Percentiles rank a stretch among this genome's conserved stretches.
phyloP scores from a whole-genome alignment of 2,797 vertebrate species.

The Staurois parvus region DNA sequence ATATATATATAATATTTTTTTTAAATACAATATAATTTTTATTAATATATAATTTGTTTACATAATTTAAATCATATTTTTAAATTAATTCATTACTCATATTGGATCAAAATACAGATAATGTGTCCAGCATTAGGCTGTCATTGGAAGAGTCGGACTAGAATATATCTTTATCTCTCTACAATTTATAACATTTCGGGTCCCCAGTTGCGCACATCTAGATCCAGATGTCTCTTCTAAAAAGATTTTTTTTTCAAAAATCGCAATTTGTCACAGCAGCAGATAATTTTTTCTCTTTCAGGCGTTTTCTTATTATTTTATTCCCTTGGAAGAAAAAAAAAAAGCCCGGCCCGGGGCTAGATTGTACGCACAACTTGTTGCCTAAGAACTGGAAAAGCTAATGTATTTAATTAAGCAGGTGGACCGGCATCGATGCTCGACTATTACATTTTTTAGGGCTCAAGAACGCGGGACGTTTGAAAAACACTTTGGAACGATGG shows the following conservation, averaged over 20 bases:
- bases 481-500: no score
- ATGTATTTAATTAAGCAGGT: constrained; percentile 13
- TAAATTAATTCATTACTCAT: no score
- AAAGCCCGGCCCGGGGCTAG: not conserved
- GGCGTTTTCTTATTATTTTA: constrained; percentile 30
- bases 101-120: no score
- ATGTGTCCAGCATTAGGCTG: no score
- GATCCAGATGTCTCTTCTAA: constrained; percentile 1
- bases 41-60: no score
- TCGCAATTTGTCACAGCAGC: constrained; percentile 24
- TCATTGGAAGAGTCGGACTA: no score
- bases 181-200: not conserved
- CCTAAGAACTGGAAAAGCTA: constrained; percentile 37
- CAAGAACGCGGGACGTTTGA: no score
- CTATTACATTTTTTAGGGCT: no score
- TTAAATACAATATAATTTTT: no score
- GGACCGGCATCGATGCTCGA: not conserved
- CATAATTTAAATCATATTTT: no score
- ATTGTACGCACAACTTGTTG: not conserved
- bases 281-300: constrained; percentile 36
- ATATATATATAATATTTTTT: no score
- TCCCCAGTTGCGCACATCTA: not conserved
- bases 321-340: not conserved
- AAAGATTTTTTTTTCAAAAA: no score
- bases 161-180: not conserved